These are phyloP conservation scores for Homarus americanus DNA, from an alignment of 1,140 invertebrate genomes.

Conservation along the genomic window DNA sequence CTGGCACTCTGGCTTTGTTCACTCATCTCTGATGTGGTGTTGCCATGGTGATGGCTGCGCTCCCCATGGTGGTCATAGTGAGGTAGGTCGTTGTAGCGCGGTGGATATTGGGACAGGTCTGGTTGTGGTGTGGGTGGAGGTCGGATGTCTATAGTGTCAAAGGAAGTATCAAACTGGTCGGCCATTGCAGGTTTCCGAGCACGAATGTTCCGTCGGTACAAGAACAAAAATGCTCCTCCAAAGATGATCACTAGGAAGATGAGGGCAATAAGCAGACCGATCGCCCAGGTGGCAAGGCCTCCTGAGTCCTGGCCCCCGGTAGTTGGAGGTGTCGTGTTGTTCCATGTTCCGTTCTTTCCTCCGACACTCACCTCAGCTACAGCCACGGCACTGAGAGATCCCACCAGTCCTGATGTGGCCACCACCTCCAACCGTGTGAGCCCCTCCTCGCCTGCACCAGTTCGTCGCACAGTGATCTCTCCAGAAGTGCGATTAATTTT, in stretches of 20 bases:
- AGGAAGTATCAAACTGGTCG: conserved; percentile 84
- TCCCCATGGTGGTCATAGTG: conserved; percentile 78
- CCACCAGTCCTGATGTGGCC: conserved; percentile 91
- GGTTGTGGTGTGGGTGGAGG: conserved; percentile 78
- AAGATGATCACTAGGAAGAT: conserved; percentile 89
- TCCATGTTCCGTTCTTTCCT: conserved; percentile 81
- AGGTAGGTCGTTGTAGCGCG: conserved; percentile 92
- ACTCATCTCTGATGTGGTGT: conserved; percentile 90
- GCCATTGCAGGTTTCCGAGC: conserved; percentile 84
- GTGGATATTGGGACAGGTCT: conserved; percentile 86
- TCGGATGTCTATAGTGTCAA: conserved; percentile 90
- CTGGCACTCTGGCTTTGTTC: conserved; percentile 94
- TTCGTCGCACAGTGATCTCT: conserved; percentile 85
- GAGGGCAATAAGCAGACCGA: conserved; percentile 89
- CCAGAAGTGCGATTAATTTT: conserved; percentile 95
- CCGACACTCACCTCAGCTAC: conserved; percentile 88
- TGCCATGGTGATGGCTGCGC: conserved; percentile 85
- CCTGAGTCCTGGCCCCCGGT: conserved; percentile 81
- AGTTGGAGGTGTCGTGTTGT: conserved; percentile 78
- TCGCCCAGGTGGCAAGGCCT: conserved; percentile 90
- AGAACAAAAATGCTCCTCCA: conserved; percentile 87
- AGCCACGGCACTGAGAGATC: conserved; percentile 90
- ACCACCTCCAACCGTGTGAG: conserved; percentile 84
- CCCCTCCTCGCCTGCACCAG: conserved; percentile 64
- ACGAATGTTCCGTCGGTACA: conserved; percentile 89